Base-by-base conservation (phyloP, 2,888 invertebrate genomes). In the Steinernema hermaphroditum region DNA sequence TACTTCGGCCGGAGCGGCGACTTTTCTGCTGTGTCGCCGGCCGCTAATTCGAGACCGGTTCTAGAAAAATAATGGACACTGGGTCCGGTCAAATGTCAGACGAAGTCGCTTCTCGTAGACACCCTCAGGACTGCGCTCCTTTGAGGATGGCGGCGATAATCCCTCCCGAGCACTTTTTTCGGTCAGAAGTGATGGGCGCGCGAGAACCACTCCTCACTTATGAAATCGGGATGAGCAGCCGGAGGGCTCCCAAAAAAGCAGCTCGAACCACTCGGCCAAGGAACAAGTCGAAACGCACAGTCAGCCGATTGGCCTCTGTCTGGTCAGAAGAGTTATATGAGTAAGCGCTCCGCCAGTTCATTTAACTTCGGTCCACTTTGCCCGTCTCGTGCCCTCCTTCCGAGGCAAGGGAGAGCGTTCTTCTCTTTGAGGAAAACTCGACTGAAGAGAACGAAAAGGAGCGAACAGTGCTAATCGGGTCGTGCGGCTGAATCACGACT, bases 21-120 rank as follows among this genome's bases (percentile, higher is more conserved):
- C 32, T 62, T 62, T 62, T 62, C 62, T 29, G 62, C 29, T 29
- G 32, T 32, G 62, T 62, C 32, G 62, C 32, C 62, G 62, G 62
- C 29, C 62, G 62, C 62, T 62, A 62, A 62, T 62, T 62, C 62
- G 62, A 62, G 62, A 62, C 62, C 62, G 62, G 62, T 62, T 62
- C 62, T 62, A 27, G 32, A 62, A 62, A 37, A 32, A 62, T 62
- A 62, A 62, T 62, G 62, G 62, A 32, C 62, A 62, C 27, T 54
- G 32, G 62, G 32, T 62, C 62, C 62, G 62, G 62, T 62, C 62
- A 62, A n/a, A 62, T 62, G 62, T 62, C 62, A 62, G 29, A 16
- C 54, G 62, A 14, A 32, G 62, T 6, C 29, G 34, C 16, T 6
- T 62, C 32, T 8, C 32, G 9, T 32, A 37, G 37, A 37, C 37